Percentiles rank a stretch among this genome's conserved stretches.
These are phyloP conservation scores for Falco berigora DNA, from an alignment of 2,797 vertebrate genomes.

Conservation along the genomic window DNA sequence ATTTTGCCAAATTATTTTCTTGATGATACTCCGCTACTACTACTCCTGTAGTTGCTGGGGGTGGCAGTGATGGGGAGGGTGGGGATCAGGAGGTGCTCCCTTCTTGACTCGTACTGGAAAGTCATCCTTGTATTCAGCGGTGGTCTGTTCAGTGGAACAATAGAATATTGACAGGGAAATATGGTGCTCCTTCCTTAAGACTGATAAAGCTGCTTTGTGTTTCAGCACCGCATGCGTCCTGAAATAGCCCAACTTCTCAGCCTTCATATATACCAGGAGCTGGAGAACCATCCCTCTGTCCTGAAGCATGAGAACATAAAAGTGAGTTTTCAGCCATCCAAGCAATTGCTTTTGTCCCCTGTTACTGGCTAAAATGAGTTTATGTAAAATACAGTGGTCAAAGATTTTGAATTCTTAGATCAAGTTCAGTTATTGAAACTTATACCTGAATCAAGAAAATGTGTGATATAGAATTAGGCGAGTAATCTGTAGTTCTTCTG, in stretches of 20 bases:
- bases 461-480: not conserved
- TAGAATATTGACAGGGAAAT: not conserved
- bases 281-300: slow-evolving; percentile 91
- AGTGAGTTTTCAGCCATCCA: slow-evolving; percentile 66
- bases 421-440: not conserved
- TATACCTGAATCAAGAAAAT: not conserved
- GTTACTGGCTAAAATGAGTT: not conserved
- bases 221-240: slow-evolving; percentile 93
- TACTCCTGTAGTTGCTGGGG: not conserved
- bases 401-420: not conserved
- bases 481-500: not conserved
- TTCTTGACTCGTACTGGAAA: not conserved
- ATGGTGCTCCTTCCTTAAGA: not conserved
- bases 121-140: not conserved
- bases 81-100: not conserved
- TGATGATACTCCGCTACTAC: not conserved
- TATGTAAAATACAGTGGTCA: not conserved
- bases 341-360: not conserved
- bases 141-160: not conserved
- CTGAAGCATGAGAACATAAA: slow-evolving; percentile 86
- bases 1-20: not conserved
- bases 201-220: not conserved
- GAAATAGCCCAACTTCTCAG: slow-evolving; percentile 89
- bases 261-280: slow-evolving; percentile 86
- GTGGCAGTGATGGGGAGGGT: not conserved